phyloP scores from a whole-genome alignment of 1,140 invertebrate genomes.

The Panagrolaimus sp. region DNA sequence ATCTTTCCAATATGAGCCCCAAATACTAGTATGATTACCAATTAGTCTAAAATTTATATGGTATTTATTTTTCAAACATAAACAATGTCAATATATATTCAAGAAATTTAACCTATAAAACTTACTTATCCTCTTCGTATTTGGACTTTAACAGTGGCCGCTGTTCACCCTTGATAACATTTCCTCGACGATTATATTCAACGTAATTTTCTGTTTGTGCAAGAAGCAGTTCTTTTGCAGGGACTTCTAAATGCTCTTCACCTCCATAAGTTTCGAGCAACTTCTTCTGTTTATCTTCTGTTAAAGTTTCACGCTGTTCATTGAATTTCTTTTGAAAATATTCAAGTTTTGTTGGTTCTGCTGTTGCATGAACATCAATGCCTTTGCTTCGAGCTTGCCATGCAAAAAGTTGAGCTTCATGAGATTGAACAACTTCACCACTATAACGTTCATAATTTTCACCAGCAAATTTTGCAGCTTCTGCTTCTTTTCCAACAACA shows the following conservation, averaged over 20 bases:
- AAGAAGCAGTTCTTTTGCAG: conserved; percentile 76
- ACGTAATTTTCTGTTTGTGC: conserved; percentile 93
- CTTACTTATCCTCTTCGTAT: conserved; percentile 80
- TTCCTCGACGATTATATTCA: conserved; percentile 88
- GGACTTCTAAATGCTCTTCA: conserved; percentile 71
- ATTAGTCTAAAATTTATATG: not conserved
- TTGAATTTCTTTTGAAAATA: conserved; percentile 82
- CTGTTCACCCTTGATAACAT: conserved; percentile 77
- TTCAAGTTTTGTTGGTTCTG: conserved; percentile 94
- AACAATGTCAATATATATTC: too few species aligned
- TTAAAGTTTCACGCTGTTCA: conserved; percentile 79
- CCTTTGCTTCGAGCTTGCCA: conserved; percentile 81
- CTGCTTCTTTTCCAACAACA: conserved; percentile 51
- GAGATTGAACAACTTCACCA: conserved; percentile 84
- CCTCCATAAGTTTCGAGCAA: conserved; percentile 54
- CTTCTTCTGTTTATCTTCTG: conserved; percentile 69
- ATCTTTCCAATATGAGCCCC: conserved; percentile 87
- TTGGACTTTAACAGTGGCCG: conserved; percentile 76
- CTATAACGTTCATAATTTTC: conserved; percentile 91
- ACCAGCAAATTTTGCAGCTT: conserved; percentile 77
- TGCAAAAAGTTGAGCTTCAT: conserved; percentile 87
- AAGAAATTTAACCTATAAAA: too few species aligned
- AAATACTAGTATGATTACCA: conserved; percentile 68
- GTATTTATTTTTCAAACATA: too few species aligned
- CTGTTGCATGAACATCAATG: conserved; percentile 88